These are phyloP conservation scores for Sylvicola cinctus DNA, from an alignment of 2,888 invertebrate species.

Conservation along the genomic window DNA sequence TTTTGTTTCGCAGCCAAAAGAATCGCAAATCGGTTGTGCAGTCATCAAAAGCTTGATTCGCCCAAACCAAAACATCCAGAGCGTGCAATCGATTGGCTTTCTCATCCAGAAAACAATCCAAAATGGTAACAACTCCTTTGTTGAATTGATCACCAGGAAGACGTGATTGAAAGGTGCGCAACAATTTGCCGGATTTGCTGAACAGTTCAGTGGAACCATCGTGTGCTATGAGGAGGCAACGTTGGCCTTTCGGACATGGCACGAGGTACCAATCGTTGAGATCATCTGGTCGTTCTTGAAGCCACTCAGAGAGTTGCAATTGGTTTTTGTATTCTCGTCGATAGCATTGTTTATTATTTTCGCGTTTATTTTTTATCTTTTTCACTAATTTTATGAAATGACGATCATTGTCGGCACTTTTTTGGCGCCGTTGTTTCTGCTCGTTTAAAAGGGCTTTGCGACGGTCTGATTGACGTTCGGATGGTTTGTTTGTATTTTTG, in stretches of 20 bases:
- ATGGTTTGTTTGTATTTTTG: too few relatives aligned
- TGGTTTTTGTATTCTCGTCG: constrained; percentile 23
- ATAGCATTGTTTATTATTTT: neutral
- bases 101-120: constrained; percentile 66
- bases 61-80: constrained; percentile 41
- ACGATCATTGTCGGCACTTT: constrained; percentile 14
- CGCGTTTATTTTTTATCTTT: neutral
- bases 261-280: constrained; percentile 52
- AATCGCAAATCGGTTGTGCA: constrained; percentile 51
- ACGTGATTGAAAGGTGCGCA: constrained; percentile 27
- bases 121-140: constrained; percentile 20
- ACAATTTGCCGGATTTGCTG: constrained; percentile 37
- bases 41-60: constrained; percentile 16
- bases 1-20: constrained; percentile 59
- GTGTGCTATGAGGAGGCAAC: constrained; percentile 61
- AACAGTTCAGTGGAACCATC: constrained; percentile 45
- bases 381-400: constrained; percentile 6
- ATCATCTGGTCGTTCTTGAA: constrained; percentile 65
- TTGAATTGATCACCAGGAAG: constrained; percentile 16
- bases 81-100: constrained; percentile 43
- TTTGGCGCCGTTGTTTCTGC: constrained; percentile 17
- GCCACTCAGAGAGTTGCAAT: constrained; percentile 87
- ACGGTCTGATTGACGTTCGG: constrained; percentile 14
- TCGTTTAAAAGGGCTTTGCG: constrained; percentile 14
- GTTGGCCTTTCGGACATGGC: constrained; percentile 65